Percentiles rank a stretch among this genome's conserved stretches.
These are phyloP conservation scores for Macrocentrus cingulum DNA, from an alignment of 1,140 invertebrate species.

Conservation along the genomic window DNA sequence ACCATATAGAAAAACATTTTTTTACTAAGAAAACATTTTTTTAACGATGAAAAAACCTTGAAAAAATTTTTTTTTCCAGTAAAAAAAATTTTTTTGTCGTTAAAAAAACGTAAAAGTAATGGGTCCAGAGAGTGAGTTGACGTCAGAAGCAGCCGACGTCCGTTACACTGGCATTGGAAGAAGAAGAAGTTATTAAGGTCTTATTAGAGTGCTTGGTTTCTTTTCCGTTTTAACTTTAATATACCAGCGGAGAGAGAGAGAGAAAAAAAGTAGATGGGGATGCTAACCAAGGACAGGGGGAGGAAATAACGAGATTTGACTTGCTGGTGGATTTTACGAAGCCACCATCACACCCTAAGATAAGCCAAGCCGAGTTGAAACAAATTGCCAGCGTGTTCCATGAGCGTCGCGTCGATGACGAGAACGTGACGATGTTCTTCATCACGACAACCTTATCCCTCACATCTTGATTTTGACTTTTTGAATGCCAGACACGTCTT, in stretches of 20 bases:
- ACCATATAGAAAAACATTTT: neutral
- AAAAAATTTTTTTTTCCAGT: no score
- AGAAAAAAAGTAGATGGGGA: no score
- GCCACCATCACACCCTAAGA: neutral
- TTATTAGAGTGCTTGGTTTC: constrained; percentile 43
- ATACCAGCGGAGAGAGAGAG: constrained; percentile 8
- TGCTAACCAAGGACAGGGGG: no score
- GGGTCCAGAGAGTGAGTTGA: constrained; percentile 26
- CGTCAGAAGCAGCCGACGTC: constrained; percentile 43
- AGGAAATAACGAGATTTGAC: constrained; percentile 30
- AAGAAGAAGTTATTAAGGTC: constrained; percentile 47
- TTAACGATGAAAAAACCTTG: no score
- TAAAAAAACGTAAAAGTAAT: constrained; percentile 12
- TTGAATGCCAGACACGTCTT: constrained; percentile 4
- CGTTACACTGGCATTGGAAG: constrained; percentile 29
- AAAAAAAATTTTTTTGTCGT: constrained; percentile 14
- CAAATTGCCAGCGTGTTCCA: constrained; percentile 17
- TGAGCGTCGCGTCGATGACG: constrained; percentile 24
- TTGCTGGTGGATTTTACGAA: constrained; percentile 10
- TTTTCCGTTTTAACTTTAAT: constrained; percentile 9
- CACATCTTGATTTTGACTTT: neutral
- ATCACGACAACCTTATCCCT: constrained; percentile 23
- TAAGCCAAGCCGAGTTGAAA: constrained; percentile 18
- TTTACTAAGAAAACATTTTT: neutral
- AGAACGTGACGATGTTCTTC: constrained; percentile 24